A percentile compares a stretch with the other conserved stretches of the same genome.
Conservation (phyloP, 2,113 vertebrate genomes). For the Entomyzon cyanotis region DNA sequence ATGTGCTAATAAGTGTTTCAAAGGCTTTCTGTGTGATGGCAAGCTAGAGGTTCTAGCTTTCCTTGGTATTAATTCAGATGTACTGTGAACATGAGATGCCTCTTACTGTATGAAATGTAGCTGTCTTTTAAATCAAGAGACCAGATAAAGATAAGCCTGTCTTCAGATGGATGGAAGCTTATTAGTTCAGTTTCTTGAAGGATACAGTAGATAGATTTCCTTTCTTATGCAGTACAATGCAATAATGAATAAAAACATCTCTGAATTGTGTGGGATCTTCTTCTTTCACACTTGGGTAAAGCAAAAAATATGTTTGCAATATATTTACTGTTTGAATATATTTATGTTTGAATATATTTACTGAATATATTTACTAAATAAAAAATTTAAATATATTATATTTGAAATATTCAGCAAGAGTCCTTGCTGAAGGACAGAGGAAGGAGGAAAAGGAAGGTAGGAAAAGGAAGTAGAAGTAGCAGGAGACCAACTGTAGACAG, state of each 20-base stretch:
- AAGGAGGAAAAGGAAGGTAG: background rate
- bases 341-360: too few species aligned
- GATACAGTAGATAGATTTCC: background rate
- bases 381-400: too few species aligned
- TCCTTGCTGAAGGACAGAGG: background rate
- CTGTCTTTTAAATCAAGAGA: background rate
- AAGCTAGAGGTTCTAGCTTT: background rate
- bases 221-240: background rate
- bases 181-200: background rate
- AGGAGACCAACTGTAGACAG: background rate
- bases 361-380: too few species aligned
- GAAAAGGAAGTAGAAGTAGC: background rate
- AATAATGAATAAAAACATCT: background rate
- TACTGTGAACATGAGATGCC: background rate
- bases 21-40: background rate
- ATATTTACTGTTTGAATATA: background rate
- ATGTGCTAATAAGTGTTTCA: background rate
- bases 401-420: too few species aligned
- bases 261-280: background rate
- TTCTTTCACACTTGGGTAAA: background rate
- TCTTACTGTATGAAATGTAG: background rate
- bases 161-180: background rate
- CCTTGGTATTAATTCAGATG: background rate
- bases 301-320: background rate
- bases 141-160: background rate